Conservation (phyloP, 1,140 invertebrate genomes). For the Cepaea nemoralis region DNA sequence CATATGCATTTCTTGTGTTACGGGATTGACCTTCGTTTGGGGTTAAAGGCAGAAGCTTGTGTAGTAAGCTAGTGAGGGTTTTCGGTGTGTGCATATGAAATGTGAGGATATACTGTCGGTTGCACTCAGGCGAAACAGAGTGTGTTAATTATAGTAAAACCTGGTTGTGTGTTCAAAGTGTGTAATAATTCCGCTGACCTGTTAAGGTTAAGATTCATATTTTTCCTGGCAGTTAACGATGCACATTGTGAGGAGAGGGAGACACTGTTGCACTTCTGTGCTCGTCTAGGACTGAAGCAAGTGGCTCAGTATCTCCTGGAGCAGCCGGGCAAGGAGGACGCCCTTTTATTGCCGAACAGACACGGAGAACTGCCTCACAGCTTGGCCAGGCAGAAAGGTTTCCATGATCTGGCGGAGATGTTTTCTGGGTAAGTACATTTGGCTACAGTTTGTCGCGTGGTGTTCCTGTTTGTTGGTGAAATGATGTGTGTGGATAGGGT, state of each 20-base stretch:
- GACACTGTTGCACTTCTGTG: slow-evolving; percentile 65
- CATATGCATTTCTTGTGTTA: no score
- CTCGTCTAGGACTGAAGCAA: slow-evolving; percentile 62
- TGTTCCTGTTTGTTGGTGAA: neutral
- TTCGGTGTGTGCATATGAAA: no score
- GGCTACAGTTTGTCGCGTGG: slow-evolving; percentile 5
- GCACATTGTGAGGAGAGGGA: slow-evolving; percentile 48
- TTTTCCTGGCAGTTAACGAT: slow-evolving; percentile 4
- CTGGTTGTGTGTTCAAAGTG: no score
- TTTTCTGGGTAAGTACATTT: slow-evolving; percentile 70
- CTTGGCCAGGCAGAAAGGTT: slow-evolving; percentile 60
- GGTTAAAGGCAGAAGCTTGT: no score
- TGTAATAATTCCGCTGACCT: no score
- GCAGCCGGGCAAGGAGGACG: slow-evolving; percentile 59
- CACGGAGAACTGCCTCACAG: slow-evolving; percentile 60
- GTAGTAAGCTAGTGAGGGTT: no score
- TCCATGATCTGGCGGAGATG: slow-evolving; percentile 57
- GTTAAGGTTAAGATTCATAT: no score
- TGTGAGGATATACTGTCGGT: no score
- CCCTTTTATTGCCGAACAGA: slow-evolving; percentile 57
- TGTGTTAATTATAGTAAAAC: no score
- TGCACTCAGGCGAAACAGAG: no score
- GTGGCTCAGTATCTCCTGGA: slow-evolving; percentile 59
- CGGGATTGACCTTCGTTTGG: no score
- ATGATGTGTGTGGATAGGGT: neutral